Evolutionary conservation across 2,888 invertebrate species (phyloP).

Genomic region (Scaptodrosophila latifasciaeformis): DNA sequence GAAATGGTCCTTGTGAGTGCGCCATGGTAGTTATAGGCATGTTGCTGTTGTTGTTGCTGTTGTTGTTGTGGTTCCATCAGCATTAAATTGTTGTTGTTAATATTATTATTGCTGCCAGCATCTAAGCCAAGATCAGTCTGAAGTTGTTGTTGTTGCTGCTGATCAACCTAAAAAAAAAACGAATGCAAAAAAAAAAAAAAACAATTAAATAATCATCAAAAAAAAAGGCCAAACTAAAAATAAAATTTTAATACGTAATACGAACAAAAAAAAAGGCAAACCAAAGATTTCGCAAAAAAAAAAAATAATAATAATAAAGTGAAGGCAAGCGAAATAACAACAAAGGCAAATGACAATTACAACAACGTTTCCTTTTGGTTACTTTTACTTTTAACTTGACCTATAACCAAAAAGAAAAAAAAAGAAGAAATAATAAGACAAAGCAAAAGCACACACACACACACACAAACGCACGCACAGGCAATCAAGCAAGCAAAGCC

Average conservation of each 20-base stretch:
- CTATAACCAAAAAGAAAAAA: conserved; percentile 53
- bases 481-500: not conserved
- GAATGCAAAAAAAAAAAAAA: too few relatives aligned
- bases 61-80: conserved; percentile 21
- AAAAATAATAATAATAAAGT: conserved; percentile 9
- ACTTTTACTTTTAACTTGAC: conserved; percentile 68
- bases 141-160: conserved; percentile 22
- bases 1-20: conserved; percentile 74
- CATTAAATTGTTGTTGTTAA: not conserved
- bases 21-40: conserved; percentile 70
- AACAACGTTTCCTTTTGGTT: conserved; percentile 20
- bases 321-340: conserved; percentile 6
- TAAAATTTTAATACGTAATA: too few relatives aligned
- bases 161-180: too few relatives aligned
- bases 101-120: too few relatives aligned
- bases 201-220: too few relatives aligned
- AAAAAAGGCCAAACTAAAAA: too few relatives aligned
- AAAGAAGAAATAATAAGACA: too few relatives aligned
- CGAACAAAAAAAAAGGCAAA: too few relatives aligned
- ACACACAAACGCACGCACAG: not conserved
- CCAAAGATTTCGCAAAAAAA: conserved; percentile 9
- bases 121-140: not conserved
- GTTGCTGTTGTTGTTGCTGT: conserved; percentile 42
- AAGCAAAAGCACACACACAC: conserved; percentile 2
- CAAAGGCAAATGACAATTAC: conserved; percentile 15